Evolutionary conservation across 1,140 invertebrate genomes (phyloP).

Genomic region (Platorchestia sp.): DNA sequence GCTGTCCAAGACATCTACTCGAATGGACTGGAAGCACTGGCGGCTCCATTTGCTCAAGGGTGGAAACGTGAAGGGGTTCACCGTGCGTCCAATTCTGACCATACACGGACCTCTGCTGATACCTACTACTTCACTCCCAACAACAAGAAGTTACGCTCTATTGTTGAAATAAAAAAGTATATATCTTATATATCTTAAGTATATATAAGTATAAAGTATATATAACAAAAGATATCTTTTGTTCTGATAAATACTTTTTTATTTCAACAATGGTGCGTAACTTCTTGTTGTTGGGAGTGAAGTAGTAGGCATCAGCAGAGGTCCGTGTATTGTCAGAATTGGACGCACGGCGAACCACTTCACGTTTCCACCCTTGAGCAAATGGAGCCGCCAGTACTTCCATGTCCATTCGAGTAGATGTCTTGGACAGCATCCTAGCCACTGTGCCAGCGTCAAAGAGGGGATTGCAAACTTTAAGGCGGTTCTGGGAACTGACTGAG

Average conservation of each 20-base stretch:
- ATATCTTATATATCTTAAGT: too few relatives aligned
- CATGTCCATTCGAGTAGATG: neutral
- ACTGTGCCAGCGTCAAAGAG: too few relatives aligned
- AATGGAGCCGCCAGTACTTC: neutral
- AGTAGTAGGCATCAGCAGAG: constrained; percentile 12
- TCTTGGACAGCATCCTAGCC: neutral
- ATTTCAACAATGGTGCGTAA: constrained; percentile 5
- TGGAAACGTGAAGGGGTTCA: constrained; percentile 31
- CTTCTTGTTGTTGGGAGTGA: constrained; percentile 40
- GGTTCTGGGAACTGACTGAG: too few relatives aligned
- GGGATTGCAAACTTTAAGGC: too few relatives aligned
- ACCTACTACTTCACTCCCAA: constrained; percentile 30
- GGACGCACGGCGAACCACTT: neutral
- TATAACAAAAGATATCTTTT: too few relatives aligned
- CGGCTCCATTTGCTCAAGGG: neutral
- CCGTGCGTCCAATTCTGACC: neutral
- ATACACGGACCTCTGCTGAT: neutral
- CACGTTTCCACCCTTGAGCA: constrained; percentile 48
- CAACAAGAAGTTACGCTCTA: constrained; percentile 36
- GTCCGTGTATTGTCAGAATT: neutral
- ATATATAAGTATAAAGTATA: too few relatives aligned
- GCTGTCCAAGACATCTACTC: too few relatives aligned
- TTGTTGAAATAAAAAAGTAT: constrained; percentile 25
- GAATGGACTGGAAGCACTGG: too few relatives aligned
- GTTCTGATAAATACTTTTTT: constrained; percentile 45